Conservation (phyloP, 2,113 vertebrate species). For the Syrrhaptes paradoxus region DNA sequence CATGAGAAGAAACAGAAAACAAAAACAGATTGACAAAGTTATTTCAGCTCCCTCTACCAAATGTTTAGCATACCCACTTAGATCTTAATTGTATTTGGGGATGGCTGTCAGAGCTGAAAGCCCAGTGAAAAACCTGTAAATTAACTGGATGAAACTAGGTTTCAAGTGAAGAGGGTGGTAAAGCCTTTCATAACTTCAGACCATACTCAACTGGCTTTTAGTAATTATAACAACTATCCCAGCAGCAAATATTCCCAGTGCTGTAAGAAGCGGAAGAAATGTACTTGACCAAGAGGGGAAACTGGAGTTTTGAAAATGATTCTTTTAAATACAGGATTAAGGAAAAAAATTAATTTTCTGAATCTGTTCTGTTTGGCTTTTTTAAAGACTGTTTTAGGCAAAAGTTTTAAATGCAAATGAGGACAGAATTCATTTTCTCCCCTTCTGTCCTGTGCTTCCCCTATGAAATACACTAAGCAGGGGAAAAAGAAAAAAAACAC, state of each 20-base stretch:
- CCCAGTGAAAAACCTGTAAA: background rate
- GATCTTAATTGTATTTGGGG: background rate
- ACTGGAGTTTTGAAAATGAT: background rate
- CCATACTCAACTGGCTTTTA: background rate
- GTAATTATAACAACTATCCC: background rate
- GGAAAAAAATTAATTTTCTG: background rate
- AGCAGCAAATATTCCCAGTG: background rate
- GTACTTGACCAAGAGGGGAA: background rate
- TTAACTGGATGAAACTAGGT: background rate
- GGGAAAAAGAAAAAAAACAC: too few relatives aligned
- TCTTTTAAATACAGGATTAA: background rate
- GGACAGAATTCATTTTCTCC: background rate
- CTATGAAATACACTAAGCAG: background rate
- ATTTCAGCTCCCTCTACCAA: conserved; percentile 10
- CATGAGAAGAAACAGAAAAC: background rate
- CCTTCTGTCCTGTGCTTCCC: background rate
- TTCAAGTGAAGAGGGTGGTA: background rate
- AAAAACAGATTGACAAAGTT: background rate
- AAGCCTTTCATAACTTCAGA: background rate
- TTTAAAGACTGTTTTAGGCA: background rate
- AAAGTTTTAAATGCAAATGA: background rate
- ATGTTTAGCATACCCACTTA: background rate
- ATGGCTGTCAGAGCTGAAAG: background rate
- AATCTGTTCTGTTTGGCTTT: background rate
- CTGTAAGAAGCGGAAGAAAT: background rate